Conservation (phyloP, 1,140 invertebrate species). For the Bombus balteatus region DNA sequence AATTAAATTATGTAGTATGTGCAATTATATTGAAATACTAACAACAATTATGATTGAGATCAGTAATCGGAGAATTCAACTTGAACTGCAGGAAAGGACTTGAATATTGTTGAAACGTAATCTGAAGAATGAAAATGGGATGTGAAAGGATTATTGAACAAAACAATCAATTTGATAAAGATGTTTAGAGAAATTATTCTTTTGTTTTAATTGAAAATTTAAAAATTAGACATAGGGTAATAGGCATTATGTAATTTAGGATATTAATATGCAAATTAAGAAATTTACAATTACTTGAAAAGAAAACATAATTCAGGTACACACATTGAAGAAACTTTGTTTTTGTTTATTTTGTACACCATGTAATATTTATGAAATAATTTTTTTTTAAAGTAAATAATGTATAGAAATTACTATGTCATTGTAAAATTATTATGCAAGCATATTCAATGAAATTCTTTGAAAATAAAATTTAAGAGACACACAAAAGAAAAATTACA, state of each 20-base stretch:
- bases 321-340: not conserved
- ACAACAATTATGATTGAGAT: constrained; percentile 51
- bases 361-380: constrained; percentile 17
- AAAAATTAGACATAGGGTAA: not conserved
- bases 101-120: constrained; percentile 43
- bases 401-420: not conserved
- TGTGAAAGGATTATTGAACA: constrained; percentile 23
- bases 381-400: constrained; percentile 10
- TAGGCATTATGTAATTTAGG: not conserved
- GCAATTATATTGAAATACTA: constrained; percentile 38
- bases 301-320: constrained; percentile 29
- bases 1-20: constrained; percentile 30
- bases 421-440: constrained; percentile 31
- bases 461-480: constrained; percentile 3
- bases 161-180: constrained; percentile 17
- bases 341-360: not conserved
- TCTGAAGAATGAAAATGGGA: constrained; percentile 51
- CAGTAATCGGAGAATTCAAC: constrained; percentile 39
- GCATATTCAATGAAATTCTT: constrained; percentile 15
- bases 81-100: constrained; percentile 52
- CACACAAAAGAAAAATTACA: constrained; percentile 38
- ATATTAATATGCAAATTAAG: not conserved
- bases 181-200: not conserved
- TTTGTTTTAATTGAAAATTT: constrained; percentile 6
- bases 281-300: constrained; percentile 11